These are phyloP conservation scores for Chitala chitala DNA, from an alignment of 2,113 vertebrate species.

Conservation along the genomic window DNA sequence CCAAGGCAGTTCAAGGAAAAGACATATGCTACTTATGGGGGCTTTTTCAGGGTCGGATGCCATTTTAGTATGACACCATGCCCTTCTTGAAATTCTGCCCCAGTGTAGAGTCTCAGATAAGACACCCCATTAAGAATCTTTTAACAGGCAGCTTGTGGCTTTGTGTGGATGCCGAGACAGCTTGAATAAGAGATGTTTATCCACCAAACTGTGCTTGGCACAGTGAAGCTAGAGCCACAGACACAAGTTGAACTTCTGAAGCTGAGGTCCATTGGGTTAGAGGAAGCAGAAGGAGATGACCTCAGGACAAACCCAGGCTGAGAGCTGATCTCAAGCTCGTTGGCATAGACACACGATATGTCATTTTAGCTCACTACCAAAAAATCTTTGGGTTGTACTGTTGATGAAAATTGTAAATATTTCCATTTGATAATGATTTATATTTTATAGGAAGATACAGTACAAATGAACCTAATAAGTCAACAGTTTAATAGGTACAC, in stretches of 20 bases:
- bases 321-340: no score
- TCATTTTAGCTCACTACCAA: no score
- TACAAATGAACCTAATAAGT: no score
- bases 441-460: no score
- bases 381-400: no score
- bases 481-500: no score
- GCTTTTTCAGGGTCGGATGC: slow-evolving; percentile 24
- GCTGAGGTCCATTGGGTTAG: slow-evolving; percentile 38
- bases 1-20: slow-evolving; percentile 17
- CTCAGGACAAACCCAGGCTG: not conserved
- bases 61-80: slow-evolving; percentile 11
- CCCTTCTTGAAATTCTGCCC: slow-evolving; percentile 46
- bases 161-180: slow-evolving; percentile 35
- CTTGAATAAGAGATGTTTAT: slow-evolving; percentile 39
- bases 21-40: not conserved
- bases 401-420: no score
- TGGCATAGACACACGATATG: no score
- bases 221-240: slow-evolving; percentile 47
- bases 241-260: slow-evolving; percentile 46
- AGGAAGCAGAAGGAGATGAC: slow-evolving; percentile 50
- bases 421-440: no score
- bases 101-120: slow-evolving; percentile 59
- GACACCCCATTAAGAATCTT: slow-evolving; percentile 53
- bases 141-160: slow-evolving; percentile 49
- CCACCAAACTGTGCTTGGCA: slow-evolving; percentile 45